A percentile compares a stretch with the other conserved stretches of the same genome.
phyloP scores from a whole-genome alignment of 1,140 invertebrate species.

The Atopsyche davidsoni region DNA sequence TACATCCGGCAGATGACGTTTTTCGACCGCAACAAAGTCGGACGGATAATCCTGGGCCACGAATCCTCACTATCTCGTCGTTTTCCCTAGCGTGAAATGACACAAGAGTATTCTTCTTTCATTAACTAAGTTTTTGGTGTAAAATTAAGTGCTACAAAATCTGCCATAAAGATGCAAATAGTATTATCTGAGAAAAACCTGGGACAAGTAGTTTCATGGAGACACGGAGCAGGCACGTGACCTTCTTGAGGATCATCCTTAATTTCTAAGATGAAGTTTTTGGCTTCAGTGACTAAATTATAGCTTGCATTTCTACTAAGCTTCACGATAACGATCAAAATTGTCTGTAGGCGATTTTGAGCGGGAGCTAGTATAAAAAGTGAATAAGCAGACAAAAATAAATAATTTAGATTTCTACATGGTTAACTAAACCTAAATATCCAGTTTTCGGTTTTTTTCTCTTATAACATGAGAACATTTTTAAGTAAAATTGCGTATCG shows the following conservation, averaged over 20 bases:
- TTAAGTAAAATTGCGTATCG: too few relatives aligned
- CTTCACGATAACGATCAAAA: conserved; percentile 78
- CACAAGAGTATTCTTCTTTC: conserved; percentile 63
- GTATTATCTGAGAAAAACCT: conserved; percentile 54
- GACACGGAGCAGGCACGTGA: conserved; percentile 77
- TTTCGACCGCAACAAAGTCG: conserved; percentile 56
- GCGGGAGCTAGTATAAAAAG: conserved; percentile 71
- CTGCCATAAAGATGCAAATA: conserved; percentile 72
- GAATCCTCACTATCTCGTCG: conserved; percentile 44
- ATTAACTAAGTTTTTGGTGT: conserved; percentile 36
- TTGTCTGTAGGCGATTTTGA: conserved; percentile 58
- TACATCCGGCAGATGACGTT: conserved; percentile 76
- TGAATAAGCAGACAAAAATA: conserved; percentile 75
- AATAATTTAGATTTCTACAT: too few relatives aligned
- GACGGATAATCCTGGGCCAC: conserved; percentile 75
- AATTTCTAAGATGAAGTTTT: conserved; percentile 62
- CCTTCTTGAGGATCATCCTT: conserved; percentile 38
- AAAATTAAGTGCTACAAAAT: conserved; percentile 55
- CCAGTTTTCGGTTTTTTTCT: too few relatives aligned
- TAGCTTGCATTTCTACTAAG: conserved; percentile 77
- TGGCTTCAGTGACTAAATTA: conserved; percentile 66
- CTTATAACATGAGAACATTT: too few relatives aligned
- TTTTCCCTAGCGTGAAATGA: conserved; percentile 72
- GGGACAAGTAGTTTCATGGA: conserved; percentile 73
- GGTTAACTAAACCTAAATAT: too few relatives aligned